These are phyloP conservation scores for Champsocephalus esox DNA, from an alignment of 2,797 vertebrate species.

Conservation along the genomic window DNA sequence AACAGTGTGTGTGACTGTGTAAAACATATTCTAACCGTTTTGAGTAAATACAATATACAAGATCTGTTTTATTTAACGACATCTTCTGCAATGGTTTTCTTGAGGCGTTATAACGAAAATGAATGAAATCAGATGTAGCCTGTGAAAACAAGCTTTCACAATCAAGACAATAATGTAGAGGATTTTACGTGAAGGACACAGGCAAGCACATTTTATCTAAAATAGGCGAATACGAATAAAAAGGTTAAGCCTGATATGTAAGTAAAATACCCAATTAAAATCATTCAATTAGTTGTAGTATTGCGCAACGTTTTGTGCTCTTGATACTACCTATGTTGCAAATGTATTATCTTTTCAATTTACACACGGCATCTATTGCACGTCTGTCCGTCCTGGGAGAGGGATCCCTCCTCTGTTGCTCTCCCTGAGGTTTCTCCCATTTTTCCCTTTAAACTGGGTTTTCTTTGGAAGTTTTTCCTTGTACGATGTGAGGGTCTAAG, in stretches of 20 bases:
- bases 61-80: accelerated
- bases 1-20: background rate
- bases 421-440: too few relatives aligned
- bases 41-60: background rate
- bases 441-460: too few relatives aligned
- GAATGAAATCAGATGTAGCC: background rate
- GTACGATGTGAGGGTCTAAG: too few relatives aligned
- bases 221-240: background rate
- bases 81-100: background rate
- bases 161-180: background rate
- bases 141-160: background rate
- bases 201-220: background rate
- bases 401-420: too few relatives aligned
- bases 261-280: background rate
- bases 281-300: background rate
- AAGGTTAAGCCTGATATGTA: background rate
- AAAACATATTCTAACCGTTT: background rate
- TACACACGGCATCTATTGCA: too few relatives aligned
- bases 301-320: background rate
- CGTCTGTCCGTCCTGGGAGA: too few relatives aligned
- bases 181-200: background rate
- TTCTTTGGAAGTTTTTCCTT: too few relatives aligned
- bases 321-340: too few relatives aligned
- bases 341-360: too few relatives aligned
- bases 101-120: background rate